Conservation (phyloP, 2,888 invertebrate species). For the Aelia acuminata region DNA sequence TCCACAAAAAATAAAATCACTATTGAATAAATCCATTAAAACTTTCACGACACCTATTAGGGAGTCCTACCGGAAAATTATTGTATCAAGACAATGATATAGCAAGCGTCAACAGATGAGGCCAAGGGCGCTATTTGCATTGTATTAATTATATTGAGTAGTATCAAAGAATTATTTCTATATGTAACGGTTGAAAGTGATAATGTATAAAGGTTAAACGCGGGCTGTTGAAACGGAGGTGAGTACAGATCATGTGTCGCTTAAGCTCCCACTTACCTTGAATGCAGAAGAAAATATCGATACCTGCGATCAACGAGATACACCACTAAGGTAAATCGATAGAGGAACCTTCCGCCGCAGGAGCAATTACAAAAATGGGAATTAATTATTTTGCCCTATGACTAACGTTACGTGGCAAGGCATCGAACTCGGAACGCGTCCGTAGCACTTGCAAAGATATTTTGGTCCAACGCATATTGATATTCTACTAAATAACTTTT, state of each 20-base stretch:
- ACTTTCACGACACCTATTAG: background rate
- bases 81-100: conserved; percentile 4
- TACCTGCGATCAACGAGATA: background rate
- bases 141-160: background rate
- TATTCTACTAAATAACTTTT: background rate
- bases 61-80: background rate
- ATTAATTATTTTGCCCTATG: background rate
- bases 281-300: background rate
- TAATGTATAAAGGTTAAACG: background rate
- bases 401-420: background rate
- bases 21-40: background rate
- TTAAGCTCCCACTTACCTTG: background rate
- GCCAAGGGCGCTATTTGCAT: conserved; percentile 27
- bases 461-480: background rate
- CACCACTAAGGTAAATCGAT: background rate
- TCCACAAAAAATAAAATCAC: too few species aligned
- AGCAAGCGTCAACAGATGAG: conserved; percentile 3
- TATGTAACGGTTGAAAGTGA: background rate
- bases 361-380: conserved; percentile 3
- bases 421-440: background rate
- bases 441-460: background rate
- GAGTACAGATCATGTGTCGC: background rate
- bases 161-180: background rate
- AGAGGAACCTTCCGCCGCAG: background rate
- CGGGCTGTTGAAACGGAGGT: background rate